Evolutionary conservation across 2,888 invertebrate species (phyloP).

Genomic region (Petrophora chlorosata): DNA sequence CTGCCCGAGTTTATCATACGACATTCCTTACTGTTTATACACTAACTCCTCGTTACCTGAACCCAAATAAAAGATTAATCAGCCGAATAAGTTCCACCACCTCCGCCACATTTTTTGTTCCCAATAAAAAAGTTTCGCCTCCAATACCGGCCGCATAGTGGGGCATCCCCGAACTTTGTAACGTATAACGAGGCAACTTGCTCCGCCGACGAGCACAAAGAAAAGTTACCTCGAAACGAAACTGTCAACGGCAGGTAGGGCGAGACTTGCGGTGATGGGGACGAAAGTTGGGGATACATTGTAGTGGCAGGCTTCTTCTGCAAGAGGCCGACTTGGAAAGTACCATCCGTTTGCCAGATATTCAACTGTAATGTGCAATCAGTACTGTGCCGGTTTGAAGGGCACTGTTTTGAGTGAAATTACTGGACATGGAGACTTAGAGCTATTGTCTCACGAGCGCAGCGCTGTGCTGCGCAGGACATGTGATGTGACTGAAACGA

Average conservation of each 20-base stretch:
- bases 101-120: constrained; percentile 30
- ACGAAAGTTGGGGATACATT: constrained; percentile 33
- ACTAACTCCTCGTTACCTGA: not conserved
- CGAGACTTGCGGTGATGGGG: constrained; percentile 36
- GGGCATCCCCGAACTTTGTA: constrained; percentile 34
- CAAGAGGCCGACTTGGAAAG: not conserved
- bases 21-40: constrained; percentile 7
- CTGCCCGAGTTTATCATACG: not conserved
- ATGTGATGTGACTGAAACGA: too few species aligned
- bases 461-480: too few species aligned
- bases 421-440: too few species aligned
- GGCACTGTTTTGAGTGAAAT: too few species aligned
- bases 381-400: too few species aligned
- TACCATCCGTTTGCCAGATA: too few species aligned
- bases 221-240: constrained; percentile 68
- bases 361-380: too few species aligned
- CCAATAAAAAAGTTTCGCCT: constrained; percentile 28
- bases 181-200: constrained; percentile 60
- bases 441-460: too few species aligned
- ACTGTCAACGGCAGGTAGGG: constrained; percentile 70
- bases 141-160: constrained; percentile 24
- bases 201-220: constrained; percentile 58
- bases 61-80: constrained; percentile 24
- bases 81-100: constrained; percentile 18
- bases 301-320: not conserved